Evolutionary conservation across 2,888 invertebrate genomes (phyloP).

Genomic region (Drosophila kambysellisi): DNA sequence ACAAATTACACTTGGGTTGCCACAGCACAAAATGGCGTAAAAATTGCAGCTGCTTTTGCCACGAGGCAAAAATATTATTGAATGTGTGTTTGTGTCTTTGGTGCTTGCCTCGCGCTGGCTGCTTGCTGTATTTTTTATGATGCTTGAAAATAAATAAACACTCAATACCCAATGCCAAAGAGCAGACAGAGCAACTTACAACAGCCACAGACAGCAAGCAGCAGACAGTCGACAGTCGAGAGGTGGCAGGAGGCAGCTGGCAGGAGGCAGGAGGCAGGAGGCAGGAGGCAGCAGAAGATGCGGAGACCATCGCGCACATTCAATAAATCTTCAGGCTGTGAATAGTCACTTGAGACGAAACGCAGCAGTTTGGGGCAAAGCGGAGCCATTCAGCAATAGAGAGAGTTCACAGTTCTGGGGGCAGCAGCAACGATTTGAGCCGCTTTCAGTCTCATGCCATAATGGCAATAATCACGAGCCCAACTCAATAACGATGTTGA

Average conservation of each 20-base stretch:
- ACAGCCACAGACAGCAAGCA: conserved; percentile 45
- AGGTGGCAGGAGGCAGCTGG: not conserved
- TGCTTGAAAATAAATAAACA: conserved; percentile 82
- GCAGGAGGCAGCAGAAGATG: conserved; percentile 22
- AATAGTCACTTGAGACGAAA: conserved; percentile 79
- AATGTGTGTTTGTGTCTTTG: conserved; percentile 42
- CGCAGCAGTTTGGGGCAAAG: conserved; percentile 1
- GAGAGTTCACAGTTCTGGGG: conserved; percentile 9
- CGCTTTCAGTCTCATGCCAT: conserved; percentile 72
- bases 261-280: conserved; percentile 2
- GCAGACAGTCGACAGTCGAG: conserved; percentile 27
- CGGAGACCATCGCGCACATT: conserved; percentile 66
- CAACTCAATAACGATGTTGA: conserved; percentile 53
- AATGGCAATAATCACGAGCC: conserved; percentile 69
- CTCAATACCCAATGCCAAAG: conserved; percentile 79
- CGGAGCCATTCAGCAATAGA: conserved; percentile 4
- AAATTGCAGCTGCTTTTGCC: conserved; percentile 75
- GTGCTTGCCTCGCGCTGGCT: conserved; percentile 25
- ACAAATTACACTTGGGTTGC: conserved; percentile 77
- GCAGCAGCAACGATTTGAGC: conserved; percentile 43
- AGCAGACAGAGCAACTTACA: conserved; percentile 68
- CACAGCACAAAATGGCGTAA: conserved; percentile 72
- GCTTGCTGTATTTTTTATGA: conserved; percentile 76
- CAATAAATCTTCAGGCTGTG: conserved; percentile 81
- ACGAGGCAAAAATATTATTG: conserved; percentile 68